phyloP scores from a whole-genome alignment of 2,888 invertebrate species.

The Hemicrepidius hirtus region DNA sequence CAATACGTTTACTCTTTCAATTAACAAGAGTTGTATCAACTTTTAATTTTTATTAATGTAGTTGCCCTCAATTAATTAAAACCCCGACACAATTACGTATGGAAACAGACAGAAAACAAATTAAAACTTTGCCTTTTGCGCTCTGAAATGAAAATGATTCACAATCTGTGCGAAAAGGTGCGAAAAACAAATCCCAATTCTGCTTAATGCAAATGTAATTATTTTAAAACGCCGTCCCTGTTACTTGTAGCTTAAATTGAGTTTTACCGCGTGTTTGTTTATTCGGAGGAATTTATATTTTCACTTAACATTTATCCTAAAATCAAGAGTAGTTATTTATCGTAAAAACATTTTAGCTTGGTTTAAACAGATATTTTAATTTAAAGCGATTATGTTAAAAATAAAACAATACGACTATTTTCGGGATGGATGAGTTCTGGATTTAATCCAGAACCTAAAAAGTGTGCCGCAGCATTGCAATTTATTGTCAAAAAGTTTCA shows the following conservation, averaged over 20 bases:
- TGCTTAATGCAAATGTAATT: constrained; percentile 41
- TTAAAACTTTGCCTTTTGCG: constrained; percentile 18
- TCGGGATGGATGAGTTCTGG: too few species aligned
- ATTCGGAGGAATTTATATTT: constrained; percentile 10
- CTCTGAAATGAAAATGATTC: constrained; percentile 20
- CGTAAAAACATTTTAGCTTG: background rate
- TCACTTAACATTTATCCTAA: background rate
- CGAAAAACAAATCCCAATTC: constrained; percentile 28
- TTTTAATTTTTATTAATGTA: constrained; percentile 30
- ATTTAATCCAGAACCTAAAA: too few species aligned
- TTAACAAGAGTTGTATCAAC: background rate
- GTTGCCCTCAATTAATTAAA: constrained; percentile 21
- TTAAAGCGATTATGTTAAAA: too few species aligned
- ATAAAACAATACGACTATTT: too few species aligned
- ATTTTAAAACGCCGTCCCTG: constrained; percentile 40
- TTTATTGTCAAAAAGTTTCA: too few species aligned
- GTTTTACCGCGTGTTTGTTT: constrained; percentile 16
- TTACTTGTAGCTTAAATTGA: constrained; percentile 28
- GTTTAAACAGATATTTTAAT: too few species aligned
- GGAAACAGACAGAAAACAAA: constrained; percentile 26
- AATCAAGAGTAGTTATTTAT: background rate
- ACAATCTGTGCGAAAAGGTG: constrained; percentile 19
- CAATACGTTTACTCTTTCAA: constrained; percentile 13
- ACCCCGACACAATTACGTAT: constrained; percentile 11
- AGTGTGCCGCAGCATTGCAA: too few species aligned